Base-by-base conservation (phyloP, 2,113 vertebrate species). In the Chunga burmeisteri region DNA sequence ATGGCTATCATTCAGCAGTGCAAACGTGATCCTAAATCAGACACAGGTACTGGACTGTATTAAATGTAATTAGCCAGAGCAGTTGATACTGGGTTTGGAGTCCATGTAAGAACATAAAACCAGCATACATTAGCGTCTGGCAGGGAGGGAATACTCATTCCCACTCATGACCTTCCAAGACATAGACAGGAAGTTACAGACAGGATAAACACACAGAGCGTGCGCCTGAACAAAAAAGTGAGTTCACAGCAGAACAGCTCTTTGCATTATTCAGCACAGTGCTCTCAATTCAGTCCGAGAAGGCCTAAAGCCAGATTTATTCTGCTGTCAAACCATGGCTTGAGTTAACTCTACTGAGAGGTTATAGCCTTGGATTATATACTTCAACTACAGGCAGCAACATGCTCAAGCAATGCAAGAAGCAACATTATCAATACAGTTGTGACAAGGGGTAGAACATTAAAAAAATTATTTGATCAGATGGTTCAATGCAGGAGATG, bases 291-390 rank as follows among this genome's bases (percentile, higher is more conserved):
- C 86, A 71, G 86, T 7, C 56, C 0, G 0, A 88, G 80, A 55
- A 91, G 47, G n/a, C 65, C 72, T 36, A 89, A 94, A 89, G 73
- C 32, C 81, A 89, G 72, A 93, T 94, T 95, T 94, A 95, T 71
- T 88, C 61, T 89, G 77, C 86, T 94, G 77, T 96, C 83, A 96
- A 86, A 71, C 80, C 34, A 36, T 52, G 65, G 56, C 55, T 79
- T 81, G 77, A 94, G 71, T 86, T 93, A 78, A 90, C 56, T 94
- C 87, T 77, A 42, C 38, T 38, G 72, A 38, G 67, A 83, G 59
- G 55, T 61, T 77, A 88, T 14, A 96, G 46, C n/a, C 78, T 79
- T 27, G 11, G 87, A 94, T 94, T 73, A 82, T 36, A 59, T 29
- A 87, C 84, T 94, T 80, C 53, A 95, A 75, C 79, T 55, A 59